phyloP scores from a whole-genome alignment of 2,797 vertebrate genomes.

The Acestrorhynchus altus region DNA sequence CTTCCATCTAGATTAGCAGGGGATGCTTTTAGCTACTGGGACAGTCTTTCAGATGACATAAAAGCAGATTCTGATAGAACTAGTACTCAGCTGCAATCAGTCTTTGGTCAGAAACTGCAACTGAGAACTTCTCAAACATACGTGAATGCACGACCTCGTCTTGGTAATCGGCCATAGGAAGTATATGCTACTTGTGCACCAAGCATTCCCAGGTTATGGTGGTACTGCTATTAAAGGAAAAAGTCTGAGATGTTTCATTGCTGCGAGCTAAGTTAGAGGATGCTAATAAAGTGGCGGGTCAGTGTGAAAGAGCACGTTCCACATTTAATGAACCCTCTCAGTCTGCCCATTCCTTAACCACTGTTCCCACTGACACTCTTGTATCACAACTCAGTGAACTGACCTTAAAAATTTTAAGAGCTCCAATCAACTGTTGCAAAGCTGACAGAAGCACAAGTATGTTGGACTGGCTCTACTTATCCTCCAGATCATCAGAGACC shows the following conservation, averaged over 20 bases:
- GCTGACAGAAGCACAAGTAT: neutral
- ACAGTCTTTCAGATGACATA: neutral
- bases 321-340: neutral
- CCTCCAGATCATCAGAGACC: neutral
- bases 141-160: neutral
- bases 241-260: neutral
- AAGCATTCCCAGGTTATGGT: slow-evolving; percentile 27
- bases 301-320: slow-evolving; percentile 14
- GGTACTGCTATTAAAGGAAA: neutral
- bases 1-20: slow-evolving; percentile 32
- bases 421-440: neutral
- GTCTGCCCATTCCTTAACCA: neutral
- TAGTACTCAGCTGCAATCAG: neutral
- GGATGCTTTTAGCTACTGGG: slow-evolving; percentile 31
- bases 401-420: neutral
- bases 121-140: slow-evolving; percentile 1
- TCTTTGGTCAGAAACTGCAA: slow-evolving; percentile 21
- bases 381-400: slow-evolving; percentile 8
- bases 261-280: slow-evolving; percentile 22
- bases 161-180: neutral
- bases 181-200: slow-evolving; percentile 21
- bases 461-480: neutral
- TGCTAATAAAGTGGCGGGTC: slow-evolving; percentile 2
- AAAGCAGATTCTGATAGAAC: slow-evolving; percentile 14
- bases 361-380: neutral